Evolutionary conservation across 2,797 vertebrate genomes (phyloP).

Genomic region (Rhodeus uyekii): DNA sequence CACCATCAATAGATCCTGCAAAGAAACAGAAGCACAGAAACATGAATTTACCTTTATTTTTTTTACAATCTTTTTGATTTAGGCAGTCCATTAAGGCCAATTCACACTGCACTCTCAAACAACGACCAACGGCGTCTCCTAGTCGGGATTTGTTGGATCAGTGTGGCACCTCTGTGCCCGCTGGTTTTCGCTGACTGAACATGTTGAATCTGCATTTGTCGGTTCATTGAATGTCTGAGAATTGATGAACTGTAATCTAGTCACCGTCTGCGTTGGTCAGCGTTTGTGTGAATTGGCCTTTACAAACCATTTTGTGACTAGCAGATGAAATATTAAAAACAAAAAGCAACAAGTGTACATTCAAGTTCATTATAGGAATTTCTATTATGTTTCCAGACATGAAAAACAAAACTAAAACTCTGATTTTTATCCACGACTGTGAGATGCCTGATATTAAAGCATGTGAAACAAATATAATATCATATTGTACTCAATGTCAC

Average conservation of each 20-base stretch:
- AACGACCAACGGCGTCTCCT: neutral
- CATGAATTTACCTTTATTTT: neutral
- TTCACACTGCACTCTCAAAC: neutral
- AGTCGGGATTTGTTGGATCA: neutral
- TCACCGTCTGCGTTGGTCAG: neutral
- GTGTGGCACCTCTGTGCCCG: neutral
- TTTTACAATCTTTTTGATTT: neutral
- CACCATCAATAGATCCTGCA: conserved; percentile 97
- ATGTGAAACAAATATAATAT: neutral
- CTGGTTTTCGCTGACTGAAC: neutral
- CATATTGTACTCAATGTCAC: conserved; percentile 55
- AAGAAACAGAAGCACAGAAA: conserved; percentile 22
- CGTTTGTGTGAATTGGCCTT: neutral
- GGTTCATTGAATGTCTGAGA: neutral
- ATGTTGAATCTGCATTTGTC: neutral
- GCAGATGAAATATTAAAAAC: neutral
- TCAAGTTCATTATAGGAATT: neutral
- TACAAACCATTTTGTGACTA: neutral
- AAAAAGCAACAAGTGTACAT: neutral
- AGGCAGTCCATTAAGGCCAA: neutral
- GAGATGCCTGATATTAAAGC: neutral
- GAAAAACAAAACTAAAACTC: neutral
- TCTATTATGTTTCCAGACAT: neutral
- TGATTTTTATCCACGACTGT: neutral
- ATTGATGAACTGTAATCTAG: neutral